A percentile compares a stretch with the other conserved stretches of the same genome.
Evolutionary conservation across 2,888 invertebrate species (phyloP).

Genomic region (Poecilobothrus nobilitatus): DNA sequence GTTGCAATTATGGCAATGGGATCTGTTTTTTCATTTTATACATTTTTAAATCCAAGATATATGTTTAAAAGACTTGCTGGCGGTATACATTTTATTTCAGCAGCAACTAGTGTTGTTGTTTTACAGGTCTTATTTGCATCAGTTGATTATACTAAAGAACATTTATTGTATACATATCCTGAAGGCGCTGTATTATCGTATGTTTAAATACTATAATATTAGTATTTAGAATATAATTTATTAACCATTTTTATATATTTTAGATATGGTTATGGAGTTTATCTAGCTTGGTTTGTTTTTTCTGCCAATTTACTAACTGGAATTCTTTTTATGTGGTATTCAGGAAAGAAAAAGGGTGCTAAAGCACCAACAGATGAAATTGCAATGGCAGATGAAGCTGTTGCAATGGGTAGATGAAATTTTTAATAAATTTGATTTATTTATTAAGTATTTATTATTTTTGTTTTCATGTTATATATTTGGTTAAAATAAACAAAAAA

Average conservation of each 20-base stretch:
- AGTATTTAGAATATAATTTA: background rate
- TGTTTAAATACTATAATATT: constrained; percentile 28
- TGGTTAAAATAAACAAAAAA: background rate
- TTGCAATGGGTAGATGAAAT: constrained; percentile 60
- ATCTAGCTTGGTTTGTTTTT: constrained; percentile 71
- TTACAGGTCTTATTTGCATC: constrained; percentile 71
- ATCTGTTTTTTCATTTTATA: constrained; percentile 72
- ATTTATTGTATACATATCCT: constrained; percentile 60
- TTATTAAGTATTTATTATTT: background rate
- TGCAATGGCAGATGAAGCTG: constrained; percentile 77
- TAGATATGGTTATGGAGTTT: constrained; percentile 64
- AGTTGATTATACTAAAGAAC: constrained; percentile 59
- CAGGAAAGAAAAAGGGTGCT: constrained; percentile 75
- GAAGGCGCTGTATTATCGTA: constrained; percentile 54
- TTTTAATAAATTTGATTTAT: background rate
- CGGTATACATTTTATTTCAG: constrained; percentile 76
- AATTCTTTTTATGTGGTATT: constrained; percentile 67
- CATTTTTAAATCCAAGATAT: constrained; percentile 74
- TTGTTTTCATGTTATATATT: background rate
- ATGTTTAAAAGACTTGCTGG: constrained; percentile 83
- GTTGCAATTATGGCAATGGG: constrained; percentile 74
- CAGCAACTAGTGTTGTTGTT: constrained; percentile 69
- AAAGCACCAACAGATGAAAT: constrained; percentile 74
- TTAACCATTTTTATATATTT: constrained; percentile 19
- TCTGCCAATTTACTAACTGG: constrained; percentile 59